Percentiles rank a stretch among this genome's conserved stretches.
These are phyloP conservation scores for Zygothrica quintamaculata DNA, from an alignment of 2,888 invertebrate genomes.

Conservation along the genomic window DNA sequence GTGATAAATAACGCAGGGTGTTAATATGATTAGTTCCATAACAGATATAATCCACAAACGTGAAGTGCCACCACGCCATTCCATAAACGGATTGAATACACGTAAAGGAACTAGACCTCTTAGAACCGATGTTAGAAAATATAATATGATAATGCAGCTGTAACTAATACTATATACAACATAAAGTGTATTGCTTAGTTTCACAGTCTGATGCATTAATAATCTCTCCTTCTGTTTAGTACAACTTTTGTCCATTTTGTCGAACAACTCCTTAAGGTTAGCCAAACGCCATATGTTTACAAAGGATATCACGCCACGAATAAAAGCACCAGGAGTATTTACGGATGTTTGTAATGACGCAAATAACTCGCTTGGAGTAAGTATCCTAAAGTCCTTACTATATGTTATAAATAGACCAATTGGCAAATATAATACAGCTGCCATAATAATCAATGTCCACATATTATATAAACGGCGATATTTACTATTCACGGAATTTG, in stretches of 20 bases:
- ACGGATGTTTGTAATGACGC: conserved; percentile 49
- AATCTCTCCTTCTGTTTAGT: conserved; percentile 23
- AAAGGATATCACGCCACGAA: conserved; percentile 19
- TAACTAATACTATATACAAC: conserved; percentile 30
- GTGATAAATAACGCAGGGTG: too few relatives aligned
- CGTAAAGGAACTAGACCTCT: conserved; percentile 36
- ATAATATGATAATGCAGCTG: conserved; percentile 13
- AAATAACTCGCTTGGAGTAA: conserved; percentile 54
- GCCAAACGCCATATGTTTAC: conserved; percentile 26
- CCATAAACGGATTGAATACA: conserved; percentile 46
- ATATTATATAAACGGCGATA: conserved; percentile 12
- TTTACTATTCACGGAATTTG: not conserved
- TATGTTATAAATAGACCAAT: conserved; percentile 36
- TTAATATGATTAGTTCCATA: conserved; percentile 26
- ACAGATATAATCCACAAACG: conserved; percentile 28
- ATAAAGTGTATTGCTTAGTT: conserved; percentile 38
- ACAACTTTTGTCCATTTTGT: conserved; percentile 32
- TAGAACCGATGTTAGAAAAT: conserved; percentile 12
- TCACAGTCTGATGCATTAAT: too few relatives aligned
- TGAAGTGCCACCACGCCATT: conserved; percentile 26
- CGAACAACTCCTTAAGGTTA: conserved; percentile 20
- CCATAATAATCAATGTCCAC: conserved; percentile 13
- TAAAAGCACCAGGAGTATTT: conserved; percentile 37
- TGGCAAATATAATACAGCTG: conserved; percentile 25
- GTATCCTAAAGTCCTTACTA: conserved; percentile 26